Conservation (phyloP, 1,140 invertebrate genomes). For the Drosophila kurseongensis region DNA sequence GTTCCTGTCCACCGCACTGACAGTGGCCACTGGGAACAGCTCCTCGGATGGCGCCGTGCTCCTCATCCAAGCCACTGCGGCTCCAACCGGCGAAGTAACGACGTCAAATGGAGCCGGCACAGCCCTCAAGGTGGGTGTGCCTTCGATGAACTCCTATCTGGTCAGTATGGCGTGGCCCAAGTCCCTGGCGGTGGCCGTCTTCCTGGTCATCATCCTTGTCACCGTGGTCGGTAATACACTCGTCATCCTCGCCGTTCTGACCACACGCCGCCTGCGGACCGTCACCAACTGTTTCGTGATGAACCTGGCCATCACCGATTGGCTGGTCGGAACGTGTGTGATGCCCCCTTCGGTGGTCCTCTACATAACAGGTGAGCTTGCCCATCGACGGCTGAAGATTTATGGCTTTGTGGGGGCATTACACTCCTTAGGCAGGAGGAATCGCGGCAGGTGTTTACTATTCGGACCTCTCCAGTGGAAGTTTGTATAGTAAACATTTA, state of each 20-base stretch:
- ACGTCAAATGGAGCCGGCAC: neutral
- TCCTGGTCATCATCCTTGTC: constrained; percentile 87
- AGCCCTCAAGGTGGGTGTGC: constrained; percentile 9
- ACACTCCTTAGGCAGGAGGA: constrained; percentile 2
- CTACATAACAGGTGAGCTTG: constrained; percentile 87
- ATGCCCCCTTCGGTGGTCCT: constrained; percentile 96
- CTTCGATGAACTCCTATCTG: constrained; percentile 65
- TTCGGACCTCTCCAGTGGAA: constrained; percentile 9
- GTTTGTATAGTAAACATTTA: constrained; percentile 31
- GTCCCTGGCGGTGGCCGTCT: constrained; percentile 75
- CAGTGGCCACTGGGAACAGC: constrained; percentile 3
- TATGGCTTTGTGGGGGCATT: constrained; percentile 11
- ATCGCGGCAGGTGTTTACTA: constrained; percentile 19
- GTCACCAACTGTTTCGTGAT: constrained; percentile 98
- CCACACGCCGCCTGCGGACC: constrained; percentile 93
- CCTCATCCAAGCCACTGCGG: constrained; percentile 16
- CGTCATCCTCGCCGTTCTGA: constrained; percentile 95
- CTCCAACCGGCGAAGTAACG: neutral
- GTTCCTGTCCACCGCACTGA: constrained; percentile 29
- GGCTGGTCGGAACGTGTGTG: constrained; percentile 95
- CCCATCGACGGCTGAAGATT: constrained; percentile 17
- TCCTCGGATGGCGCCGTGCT: constrained; percentile 14
- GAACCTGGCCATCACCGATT: constrained; percentile 95
- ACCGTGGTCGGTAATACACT: constrained; percentile 93
- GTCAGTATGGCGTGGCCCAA: constrained; percentile 71